Conservation (phyloP, 2,797 vertebrate genomes). For the Hemitrygon akajei region DNA sequence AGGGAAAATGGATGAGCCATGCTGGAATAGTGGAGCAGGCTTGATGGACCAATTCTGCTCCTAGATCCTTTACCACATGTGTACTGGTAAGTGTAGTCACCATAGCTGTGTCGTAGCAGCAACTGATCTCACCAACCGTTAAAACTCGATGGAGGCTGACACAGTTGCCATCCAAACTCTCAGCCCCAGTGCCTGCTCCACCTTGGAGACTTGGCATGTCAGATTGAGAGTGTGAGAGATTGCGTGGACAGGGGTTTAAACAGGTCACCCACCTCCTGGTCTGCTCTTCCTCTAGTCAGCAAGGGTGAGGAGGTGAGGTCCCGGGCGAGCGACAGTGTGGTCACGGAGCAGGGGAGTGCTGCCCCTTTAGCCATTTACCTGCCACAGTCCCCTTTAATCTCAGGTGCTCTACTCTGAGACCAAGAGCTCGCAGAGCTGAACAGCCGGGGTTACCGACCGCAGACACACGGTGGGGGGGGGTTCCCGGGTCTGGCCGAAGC, state of each 20-base stretch:
- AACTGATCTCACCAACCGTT: background rate
- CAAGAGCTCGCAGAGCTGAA: background rate
- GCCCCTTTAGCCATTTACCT: background rate
- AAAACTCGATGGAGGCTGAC: background rate
- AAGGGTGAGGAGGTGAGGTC: background rate
- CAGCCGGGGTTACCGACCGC: background rate
- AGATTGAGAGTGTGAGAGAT: background rate
- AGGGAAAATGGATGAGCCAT: too few relatives aligned
- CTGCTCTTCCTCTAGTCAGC: background rate
- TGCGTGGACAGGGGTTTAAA: background rate
- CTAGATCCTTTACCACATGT: background rate
- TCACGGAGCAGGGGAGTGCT: background rate
- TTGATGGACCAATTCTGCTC: too few relatives aligned
- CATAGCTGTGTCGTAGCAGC: background rate
- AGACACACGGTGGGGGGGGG: background rate
- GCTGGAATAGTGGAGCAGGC: too few relatives aligned
- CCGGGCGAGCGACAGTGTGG: background rate
- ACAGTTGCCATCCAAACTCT: background rate
- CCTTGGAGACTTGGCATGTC: background rate
- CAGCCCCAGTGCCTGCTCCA: background rate
- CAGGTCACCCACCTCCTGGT: background rate
- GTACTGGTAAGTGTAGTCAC: background rate
- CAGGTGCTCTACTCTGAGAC: background rate
- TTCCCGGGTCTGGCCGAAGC: background rate
- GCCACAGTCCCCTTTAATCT: too few relatives aligned